phyloP scores from a whole-genome alignment of 2,113 vertebrate species.

The Platycercus adscitus region DNA sequence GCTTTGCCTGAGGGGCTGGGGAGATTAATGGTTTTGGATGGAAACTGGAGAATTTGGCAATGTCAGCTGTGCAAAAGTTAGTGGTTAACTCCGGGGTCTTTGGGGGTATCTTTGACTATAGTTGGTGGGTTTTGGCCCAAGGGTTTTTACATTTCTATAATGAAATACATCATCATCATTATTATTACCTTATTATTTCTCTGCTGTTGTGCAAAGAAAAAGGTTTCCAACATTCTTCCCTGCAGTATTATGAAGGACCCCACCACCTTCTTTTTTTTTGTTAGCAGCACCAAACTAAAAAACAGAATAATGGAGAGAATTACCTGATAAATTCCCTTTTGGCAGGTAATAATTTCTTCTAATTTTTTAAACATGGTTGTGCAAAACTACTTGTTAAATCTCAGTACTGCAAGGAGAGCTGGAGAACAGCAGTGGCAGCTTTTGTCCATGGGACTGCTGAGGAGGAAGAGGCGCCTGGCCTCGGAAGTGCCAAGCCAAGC shows the following conservation, averaged over 20 bases:
- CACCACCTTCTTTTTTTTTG: background rate
- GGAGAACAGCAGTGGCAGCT: background rate
- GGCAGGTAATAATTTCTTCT: background rate
- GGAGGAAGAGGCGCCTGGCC: background rate
- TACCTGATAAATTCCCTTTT: background rate
- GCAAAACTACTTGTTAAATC: background rate
- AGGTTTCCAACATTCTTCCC: background rate
- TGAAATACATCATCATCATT: background rate
- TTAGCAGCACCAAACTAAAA: background rate
- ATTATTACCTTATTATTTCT: slow-evolving; percentile 26
- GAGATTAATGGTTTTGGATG: background rate
- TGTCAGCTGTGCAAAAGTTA: background rate
- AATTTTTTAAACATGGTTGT: background rate
- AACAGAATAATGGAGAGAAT: background rate
- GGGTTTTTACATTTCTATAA: background rate
- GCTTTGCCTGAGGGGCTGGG: background rate
- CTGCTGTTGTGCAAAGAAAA: background rate
- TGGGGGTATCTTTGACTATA: background rate
- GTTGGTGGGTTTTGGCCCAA: background rate
- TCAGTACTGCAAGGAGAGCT: background rate
- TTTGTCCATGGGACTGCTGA: background rate
- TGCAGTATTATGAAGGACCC: background rate
- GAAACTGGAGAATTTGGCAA: background rate
- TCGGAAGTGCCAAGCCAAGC: background rate
- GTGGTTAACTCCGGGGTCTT: background rate